Conservation (phyloP, 2,797 vertebrate species). For the Corythornis leucogaster region DNA sequence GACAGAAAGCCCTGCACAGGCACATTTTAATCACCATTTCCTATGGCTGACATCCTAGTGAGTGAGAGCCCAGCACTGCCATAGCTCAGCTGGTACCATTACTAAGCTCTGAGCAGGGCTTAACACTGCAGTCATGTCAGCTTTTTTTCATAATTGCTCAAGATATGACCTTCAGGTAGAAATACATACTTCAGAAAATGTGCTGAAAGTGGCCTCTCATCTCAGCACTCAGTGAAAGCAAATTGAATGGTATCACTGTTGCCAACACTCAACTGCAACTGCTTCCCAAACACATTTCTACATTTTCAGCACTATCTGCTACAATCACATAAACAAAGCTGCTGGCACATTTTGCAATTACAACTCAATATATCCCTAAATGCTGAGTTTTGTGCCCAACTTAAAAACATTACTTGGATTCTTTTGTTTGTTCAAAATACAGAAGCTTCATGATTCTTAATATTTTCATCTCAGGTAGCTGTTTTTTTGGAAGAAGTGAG, state of each 20-base stretch:
- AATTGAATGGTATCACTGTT: not conserved
- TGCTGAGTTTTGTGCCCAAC: not conserved
- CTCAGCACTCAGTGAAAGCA: not conserved
- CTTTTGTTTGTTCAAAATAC: not conserved
- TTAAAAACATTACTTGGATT: not conserved
- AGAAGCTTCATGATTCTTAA: not conserved
- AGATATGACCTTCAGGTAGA: rapidly evolving
- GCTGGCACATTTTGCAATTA: rapidly evolving
- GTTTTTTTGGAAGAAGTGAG: not conserved
- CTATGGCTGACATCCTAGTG: not conserved
- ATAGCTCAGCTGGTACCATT: not conserved
- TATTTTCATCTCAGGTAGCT: not conserved
- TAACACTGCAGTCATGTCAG: rapidly evolving
- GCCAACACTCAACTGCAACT: rapidly evolving
- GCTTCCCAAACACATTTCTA: not conserved
- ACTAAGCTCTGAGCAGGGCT: rapidly evolving
- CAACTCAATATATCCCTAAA: not conserved
- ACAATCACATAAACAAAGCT: not conserved
- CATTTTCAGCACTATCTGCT: not conserved
- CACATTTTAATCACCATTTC: not conserved
- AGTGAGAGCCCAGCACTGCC: rapidly evolving
- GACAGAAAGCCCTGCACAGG: rapidly evolving
- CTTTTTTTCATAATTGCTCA: rapidly evolving
- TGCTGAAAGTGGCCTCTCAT: not conserved
- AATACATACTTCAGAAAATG: rapidly evolving